These are phyloP conservation scores for Sceloporus undulatus DNA, from an alignment of 2,113 vertebrate species.

Conservation along the genomic window DNA sequence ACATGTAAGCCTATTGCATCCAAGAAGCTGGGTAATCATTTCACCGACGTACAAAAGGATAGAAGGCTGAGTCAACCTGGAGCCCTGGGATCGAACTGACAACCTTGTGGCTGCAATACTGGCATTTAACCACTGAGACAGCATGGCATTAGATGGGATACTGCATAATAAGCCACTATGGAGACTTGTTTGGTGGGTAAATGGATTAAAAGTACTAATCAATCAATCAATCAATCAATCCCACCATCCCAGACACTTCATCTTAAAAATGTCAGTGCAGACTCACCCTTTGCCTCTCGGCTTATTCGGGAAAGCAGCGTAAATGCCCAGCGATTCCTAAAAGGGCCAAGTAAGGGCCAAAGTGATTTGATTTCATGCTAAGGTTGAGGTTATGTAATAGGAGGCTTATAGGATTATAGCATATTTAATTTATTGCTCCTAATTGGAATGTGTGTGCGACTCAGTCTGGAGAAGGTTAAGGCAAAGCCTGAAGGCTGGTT, in stretches of 20 bases:
- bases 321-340: neutral
- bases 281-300: neutral
- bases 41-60: too few relatives aligned
- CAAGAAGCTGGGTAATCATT: too few relatives aligned
- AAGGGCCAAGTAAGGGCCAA: slow-evolving; percentile 19
- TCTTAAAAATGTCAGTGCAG: neutral
- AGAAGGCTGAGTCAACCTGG: too few relatives aligned
- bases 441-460: neutral
- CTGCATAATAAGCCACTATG: neutral
- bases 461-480: neutral
- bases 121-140: too few relatives aligned
- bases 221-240: neutral
- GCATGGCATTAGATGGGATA: neutral
- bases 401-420: slow-evolving; percentile 28
- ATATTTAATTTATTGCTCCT: slow-evolving; percentile 18
- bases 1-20: too few relatives aligned
- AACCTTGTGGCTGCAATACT: too few relatives aligned
- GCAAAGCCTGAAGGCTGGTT: neutral
- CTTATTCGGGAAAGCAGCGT: neutral
- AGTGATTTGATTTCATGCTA: slow-evolving; percentile 4
- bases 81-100: too few relatives aligned
- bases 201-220: neutral
- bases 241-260: too few relatives aligned
- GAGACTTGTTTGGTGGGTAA: neutral
- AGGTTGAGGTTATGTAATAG: slow-evolving; percentile 7